Percentiles rank a stretch among this genome's conserved stretches.
Conservation (phyloP, 2,888 invertebrate species). For the Diplolepis rosae region DNA sequence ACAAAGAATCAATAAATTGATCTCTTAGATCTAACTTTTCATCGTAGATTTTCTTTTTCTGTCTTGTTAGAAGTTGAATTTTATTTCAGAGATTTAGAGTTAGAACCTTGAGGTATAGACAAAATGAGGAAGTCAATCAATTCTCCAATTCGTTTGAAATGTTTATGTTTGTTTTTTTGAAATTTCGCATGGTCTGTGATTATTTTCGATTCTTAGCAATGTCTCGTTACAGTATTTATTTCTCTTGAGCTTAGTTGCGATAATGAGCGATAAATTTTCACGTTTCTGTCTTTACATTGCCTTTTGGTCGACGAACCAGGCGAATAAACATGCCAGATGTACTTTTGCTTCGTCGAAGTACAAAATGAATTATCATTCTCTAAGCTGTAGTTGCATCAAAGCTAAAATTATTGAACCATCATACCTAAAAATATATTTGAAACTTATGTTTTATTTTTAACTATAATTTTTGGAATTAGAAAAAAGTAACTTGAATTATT, state of each 20-base stretch:
- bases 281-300: background rate
- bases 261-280: constrained; percentile 29
- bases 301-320: constrained; percentile 4
- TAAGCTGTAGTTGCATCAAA: background rate
- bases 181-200: background rate
- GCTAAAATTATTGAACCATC: background rate
- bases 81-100: no score
- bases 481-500: no score
- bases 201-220: background rate
- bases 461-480: no score
- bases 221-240: background rate
- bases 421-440: background rate
- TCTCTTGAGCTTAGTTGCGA: background rate
- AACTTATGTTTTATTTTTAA: no score
- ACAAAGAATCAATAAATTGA: constrained; percentile 8
- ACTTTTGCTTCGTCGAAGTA: background rate
- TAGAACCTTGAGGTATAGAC: background rate
- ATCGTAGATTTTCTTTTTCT: background rate
- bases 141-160: no score
- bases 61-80: background rate
- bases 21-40: constrained; percentile 1
- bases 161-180: background rate
- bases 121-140: no score
- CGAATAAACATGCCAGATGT: constrained; percentile 13
- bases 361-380: constrained; percentile 15